These are phyloP conservation scores for Epiblema foenella DNA, from an alignment of 2,888 invertebrate species.

Conservation along the genomic window DNA sequence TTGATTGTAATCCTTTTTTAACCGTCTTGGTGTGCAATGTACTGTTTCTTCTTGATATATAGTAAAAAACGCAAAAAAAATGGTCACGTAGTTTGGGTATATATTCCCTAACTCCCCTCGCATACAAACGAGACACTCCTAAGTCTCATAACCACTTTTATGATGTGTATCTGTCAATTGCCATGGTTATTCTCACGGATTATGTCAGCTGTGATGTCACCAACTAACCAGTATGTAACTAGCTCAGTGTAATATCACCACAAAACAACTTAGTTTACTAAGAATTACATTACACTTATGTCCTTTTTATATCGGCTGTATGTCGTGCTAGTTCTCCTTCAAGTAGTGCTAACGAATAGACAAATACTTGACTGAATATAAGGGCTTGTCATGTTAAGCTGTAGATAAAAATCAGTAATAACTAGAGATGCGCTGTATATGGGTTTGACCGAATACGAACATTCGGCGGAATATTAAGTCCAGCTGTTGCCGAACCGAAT, in stretches of 20 bases:
- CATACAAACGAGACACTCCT: neutral
- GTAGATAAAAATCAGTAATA: neutral
- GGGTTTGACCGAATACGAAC: no score
- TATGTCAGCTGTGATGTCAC: conserved; percentile 32
- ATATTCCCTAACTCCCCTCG: neutral
- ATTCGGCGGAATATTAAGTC: no score
- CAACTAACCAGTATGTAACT: conserved; percentile 13
- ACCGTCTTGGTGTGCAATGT: no score
- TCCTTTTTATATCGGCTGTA: neutral
- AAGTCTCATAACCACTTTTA: neutral
- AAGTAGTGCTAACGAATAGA: conserved; percentile 15
- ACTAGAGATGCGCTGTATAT: no score
- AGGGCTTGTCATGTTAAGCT: conserved; percentile 12
- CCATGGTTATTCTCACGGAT: conserved; percentile 19
- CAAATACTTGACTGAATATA: conserved; percentile 12
- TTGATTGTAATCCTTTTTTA: no score
- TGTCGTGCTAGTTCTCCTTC: conserved; percentile 28
- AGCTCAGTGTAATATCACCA: neutral
- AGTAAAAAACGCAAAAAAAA: no score
- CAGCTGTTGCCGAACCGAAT: no score
- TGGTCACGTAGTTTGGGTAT: no score
- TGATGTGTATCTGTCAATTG: conserved; percentile 11
- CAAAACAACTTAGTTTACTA: conserved; percentile 1
- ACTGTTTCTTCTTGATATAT: no score
- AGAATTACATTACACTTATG: neutral